A percentile compares a stretch with the other conserved stretches of the same genome.
These are phyloP conservation scores for Oscheius myriophilus DNA, from an alignment of 2,888 invertebrate genomes.

Conservation along the genomic window DNA sequence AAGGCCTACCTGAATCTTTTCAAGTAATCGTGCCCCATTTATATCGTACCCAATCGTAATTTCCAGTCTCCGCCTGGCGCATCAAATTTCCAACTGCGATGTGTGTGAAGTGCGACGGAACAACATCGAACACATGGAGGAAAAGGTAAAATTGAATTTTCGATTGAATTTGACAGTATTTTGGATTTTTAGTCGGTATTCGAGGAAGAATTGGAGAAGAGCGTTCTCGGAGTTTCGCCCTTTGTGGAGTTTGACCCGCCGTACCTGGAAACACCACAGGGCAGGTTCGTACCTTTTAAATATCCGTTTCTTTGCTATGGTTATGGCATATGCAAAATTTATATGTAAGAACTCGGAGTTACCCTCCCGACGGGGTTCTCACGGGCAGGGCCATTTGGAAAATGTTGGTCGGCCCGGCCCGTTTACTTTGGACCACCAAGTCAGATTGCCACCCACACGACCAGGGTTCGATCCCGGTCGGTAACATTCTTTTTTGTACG, in stretches of 20 bases:
- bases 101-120: slow-evolving; percentile 49
- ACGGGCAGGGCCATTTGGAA: too few relatives aligned
- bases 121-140: slow-evolving; percentile 44
- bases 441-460: too few relatives aligned
- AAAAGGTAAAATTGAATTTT: slow-evolving; percentile 38
- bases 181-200: slow-evolving; percentile 40
- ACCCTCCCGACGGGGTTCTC: too few relatives aligned
- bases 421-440: too few relatives aligned
- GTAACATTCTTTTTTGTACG: too few relatives aligned
- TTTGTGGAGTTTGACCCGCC: slow-evolving; percentile 86
- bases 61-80: slow-evolving; percentile 38
- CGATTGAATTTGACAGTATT: not conserved
- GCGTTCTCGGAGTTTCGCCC: slow-evolving; percentile 84
- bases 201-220: slow-evolving; percentile 46
- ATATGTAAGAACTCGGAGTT: too few relatives aligned
- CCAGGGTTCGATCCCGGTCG: too few relatives aligned
- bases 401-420: too few relatives aligned
- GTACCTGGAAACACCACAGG: slow-evolving; percentile 81
- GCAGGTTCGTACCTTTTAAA: slow-evolving; percentile 77
- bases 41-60: not conserved
- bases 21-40: slow-evolving; percentile 30
- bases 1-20: slow-evolving; percentile 80
- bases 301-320: too few relatives aligned
- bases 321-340: too few relatives aligned
- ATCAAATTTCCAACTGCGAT: slow-evolving; percentile 48